These are phyloP conservation scores for Leuciscus idus DNA, from an alignment of 2,113 vertebrate species.

Conservation along the genomic window DNA sequence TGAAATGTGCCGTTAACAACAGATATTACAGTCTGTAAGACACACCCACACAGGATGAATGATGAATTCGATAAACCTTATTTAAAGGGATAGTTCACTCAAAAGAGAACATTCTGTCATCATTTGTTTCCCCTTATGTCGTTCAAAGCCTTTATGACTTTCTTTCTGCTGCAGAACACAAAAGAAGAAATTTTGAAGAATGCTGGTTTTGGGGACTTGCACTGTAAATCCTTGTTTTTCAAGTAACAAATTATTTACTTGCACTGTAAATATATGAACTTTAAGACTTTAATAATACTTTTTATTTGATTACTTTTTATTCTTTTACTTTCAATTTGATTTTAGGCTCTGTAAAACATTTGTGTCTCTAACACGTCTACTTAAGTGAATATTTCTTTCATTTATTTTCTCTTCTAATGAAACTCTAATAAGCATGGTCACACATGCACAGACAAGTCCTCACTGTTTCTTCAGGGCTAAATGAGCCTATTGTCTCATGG, in stretches of 20 bases:
- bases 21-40: slow-evolving; percentile 62
- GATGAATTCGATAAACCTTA: background rate
- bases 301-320: background rate
- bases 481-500: slow-evolving; percentile 72
- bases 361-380: background rate
- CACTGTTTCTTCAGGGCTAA: slow-evolving; percentile 64
- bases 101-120: background rate
- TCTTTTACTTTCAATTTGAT: background rate
- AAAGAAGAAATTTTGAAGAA: background rate
- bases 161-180: background rate
- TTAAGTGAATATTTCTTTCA: slow-evolving; percentile 2
- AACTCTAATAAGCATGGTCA: slow-evolving; percentile 46
- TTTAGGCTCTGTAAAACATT: background rate
- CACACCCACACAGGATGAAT: slow-evolving; percentile 60
- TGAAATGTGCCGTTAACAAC: slow-evolving; percentile 71
- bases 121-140: background rate
- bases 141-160: background rate
- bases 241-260: background rate
- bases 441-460: slow-evolving; percentile 62
- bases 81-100: background rate
- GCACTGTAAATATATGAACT: background rate
- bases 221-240: too few relatives aligned
- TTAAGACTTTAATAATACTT: background rate
- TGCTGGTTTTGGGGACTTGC: background rate
- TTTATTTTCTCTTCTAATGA: slow-evolving; percentile 23